Evolutionary conservation across 2,797 vertebrate species (phyloP).

Genomic region (Gymnoscopelus braueri): DNA sequence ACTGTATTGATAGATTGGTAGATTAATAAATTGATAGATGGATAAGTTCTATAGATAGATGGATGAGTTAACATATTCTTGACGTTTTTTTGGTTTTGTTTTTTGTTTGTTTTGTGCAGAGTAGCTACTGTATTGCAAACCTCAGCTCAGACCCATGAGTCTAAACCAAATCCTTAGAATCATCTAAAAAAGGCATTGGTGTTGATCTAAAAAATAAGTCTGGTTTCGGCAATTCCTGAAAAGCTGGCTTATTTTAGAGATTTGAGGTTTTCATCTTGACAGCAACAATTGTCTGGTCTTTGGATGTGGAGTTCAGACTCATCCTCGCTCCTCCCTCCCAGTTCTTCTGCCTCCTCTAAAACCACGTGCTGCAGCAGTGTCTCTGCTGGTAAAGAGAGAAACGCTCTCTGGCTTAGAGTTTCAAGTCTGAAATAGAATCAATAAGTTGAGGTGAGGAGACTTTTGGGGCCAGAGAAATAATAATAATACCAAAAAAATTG

Average conservation of each 20-base stretch:
- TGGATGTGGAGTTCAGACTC: conserved; percentile 30
- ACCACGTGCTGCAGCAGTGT: conserved; percentile 12
- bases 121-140: conserved; percentile 10
- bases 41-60: too few relatives aligned
- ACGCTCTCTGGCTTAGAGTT: conserved; percentile 38
- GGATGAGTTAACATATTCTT: too few relatives aligned
- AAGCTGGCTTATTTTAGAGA: conserved; percentile 38
- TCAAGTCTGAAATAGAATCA: conserved; percentile 65
- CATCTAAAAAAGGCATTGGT: conserved; percentile 14
- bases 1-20: too few relatives aligned
- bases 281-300: conserved; percentile 41
- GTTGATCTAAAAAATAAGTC: conserved; percentile 22
- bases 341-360: conserved; percentile 19
- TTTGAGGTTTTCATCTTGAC: conserved; percentile 50
- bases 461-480: conserved; percentile 53
- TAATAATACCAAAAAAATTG: conserved; percentile 36
- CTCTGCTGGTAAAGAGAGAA: conserved; percentile 45
- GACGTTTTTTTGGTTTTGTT: too few relatives aligned
- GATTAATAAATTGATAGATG: too few relatives aligned
- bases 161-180: conserved; percentile 7
- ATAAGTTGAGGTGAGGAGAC: conserved; percentile 46
- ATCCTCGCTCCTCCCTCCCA: neutral
- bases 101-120: neutral
- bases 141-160: conserved; percentile 2
- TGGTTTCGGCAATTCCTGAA: conserved; percentile 43